Base-by-base conservation (phyloP, 2,113 vertebrate genomes). In the Anhinga rufa region DNA sequence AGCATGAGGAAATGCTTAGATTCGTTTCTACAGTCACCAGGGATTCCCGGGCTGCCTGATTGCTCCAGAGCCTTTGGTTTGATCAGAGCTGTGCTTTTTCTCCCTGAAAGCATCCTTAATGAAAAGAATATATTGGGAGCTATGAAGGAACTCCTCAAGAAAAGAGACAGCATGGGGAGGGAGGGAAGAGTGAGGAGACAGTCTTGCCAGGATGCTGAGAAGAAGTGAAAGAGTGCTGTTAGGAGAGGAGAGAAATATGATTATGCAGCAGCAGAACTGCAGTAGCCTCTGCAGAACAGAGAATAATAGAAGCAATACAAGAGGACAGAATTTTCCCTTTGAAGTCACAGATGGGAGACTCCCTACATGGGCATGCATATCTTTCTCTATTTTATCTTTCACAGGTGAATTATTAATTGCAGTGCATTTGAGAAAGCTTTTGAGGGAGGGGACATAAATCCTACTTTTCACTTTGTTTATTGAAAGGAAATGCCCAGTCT, bases 401-500 rank as follows among this genome's bases (percentile, higher is more conserved):
- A 68, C 34, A 78, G 42, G 70, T 83, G 65, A 96, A 91, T 89
- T 95, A 95, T 93, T 95, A 97, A 92, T 81, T 94, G 40, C n/a
- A 90, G n/a, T 77, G 31, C 18, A 70, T 90, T 94, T 95, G 66
- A 90, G 55, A 95, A 87, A 76, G 52, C 46, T 97, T 97, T 96
- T 88, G 62, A 74, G 13, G 14, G 26, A 78, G 21, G 21, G 8
- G 38, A 2, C n/a, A 88, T 93, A 84, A 92, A 91, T 97, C 40
- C 44, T 92, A 38, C 28, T 90, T 97, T 93, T 92, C 40, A 61
- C 92, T 97, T 91, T 95, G 57, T 95, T 96, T 97, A 40, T 95
- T 90, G 48, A 58, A 96, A 90, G 49, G 11, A n/a, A 90, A 88
- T 97, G 44, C n/a, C 19, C 65, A 32, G 7, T 44, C 51, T 93